A percentile compares a stretch with the other conserved stretches of the same genome.
These are phyloP conservation scores for Dascillus cervinus DNA, from an alignment of 2,888 invertebrate genomes.

Conservation along the genomic window DNA sequence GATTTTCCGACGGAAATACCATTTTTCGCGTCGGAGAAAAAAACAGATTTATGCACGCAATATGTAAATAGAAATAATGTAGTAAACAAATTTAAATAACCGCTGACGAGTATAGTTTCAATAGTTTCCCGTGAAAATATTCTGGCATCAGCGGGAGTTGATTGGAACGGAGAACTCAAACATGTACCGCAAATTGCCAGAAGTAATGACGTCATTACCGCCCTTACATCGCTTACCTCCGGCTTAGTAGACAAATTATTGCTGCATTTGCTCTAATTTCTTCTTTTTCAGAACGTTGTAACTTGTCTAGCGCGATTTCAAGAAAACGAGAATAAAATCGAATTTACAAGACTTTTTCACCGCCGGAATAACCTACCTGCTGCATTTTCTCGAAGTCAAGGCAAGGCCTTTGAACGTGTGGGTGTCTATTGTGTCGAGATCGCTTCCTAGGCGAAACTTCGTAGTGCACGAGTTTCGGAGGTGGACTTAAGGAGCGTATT, in stretches of 20 bases:
- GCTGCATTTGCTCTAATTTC: constrained; percentile 10
- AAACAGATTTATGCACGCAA: too few species aligned
- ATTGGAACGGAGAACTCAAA: constrained; percentile 16
- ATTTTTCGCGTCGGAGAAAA: too few species aligned
- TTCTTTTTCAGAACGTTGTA: too few species aligned
- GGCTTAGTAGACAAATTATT: constrained; percentile 14
- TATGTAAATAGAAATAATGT: too few species aligned
- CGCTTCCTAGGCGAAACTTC: constrained; percentile 53
- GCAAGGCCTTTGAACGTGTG: constrained; percentile 75
- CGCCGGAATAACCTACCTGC: constrained; percentile 53
- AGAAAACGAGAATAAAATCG: too few species aligned
- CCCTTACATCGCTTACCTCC: constrained; percentile 14
- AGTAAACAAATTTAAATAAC: too few species aligned
- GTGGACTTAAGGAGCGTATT: constrained; percentile 44
- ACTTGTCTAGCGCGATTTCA: too few species aligned
- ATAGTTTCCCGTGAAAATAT: constrained; percentile 9
- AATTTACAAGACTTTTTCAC: neutral
- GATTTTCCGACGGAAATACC: too few species aligned
- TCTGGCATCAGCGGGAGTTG: constrained; percentile 12
- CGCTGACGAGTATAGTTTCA: too few species aligned
- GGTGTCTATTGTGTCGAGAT: constrained; percentile 53
- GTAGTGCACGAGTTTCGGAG: constrained; percentile 47
- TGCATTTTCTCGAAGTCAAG: constrained; percentile 97
- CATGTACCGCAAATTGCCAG: constrained; percentile 17
- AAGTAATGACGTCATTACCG: constrained; percentile 18